Conservation (phyloP, 1,140 invertebrate species). For the Drosophila pruinosa region DNA sequence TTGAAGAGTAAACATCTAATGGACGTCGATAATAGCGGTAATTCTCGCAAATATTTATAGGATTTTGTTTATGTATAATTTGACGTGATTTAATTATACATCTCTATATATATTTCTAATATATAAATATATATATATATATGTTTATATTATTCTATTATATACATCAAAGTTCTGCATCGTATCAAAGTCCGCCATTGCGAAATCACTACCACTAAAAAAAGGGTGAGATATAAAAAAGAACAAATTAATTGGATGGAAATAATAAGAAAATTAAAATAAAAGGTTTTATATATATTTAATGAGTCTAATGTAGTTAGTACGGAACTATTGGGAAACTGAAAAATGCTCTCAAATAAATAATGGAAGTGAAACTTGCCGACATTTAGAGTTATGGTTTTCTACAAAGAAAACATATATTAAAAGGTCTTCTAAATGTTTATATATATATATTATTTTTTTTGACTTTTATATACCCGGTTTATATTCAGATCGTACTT, state of each 20-base stretch:
- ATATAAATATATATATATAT: constrained; percentile 34
- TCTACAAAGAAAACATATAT: not conserved
- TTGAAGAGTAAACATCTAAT: constrained; percentile 39
- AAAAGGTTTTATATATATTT: not conserved
- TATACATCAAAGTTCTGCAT: constrained; percentile 71
- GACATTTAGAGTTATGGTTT: not conserved
- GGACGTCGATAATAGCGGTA: constrained; percentile 51
- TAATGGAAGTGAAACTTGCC: not conserved
- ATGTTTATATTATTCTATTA: constrained; percentile 49
- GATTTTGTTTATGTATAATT: constrained; percentile 29
- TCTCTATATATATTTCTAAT: constrained; percentile 16
- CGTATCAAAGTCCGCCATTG: constrained; percentile 72
- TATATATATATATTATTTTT: not conserved
- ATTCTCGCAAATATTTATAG: constrained; percentile 42
- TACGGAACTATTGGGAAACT: constrained; percentile 7
- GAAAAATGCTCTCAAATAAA: constrained; percentile 2
- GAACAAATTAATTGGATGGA: constrained; percentile 33
- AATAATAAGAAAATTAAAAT: constrained; percentile 10
- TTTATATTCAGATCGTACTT: not conserved
- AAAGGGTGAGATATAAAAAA: constrained; percentile 40
- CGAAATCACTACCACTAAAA: constrained; percentile 74
- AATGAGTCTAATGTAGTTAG: constrained; percentile 17
- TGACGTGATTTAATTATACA: constrained; percentile 18
- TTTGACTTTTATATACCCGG: not conserved
- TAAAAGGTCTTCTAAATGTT: not conserved